Percentiles rank a stretch among this genome's conserved stretches.
phyloP scores from a whole-genome alignment of 2,888 invertebrate genomes.

The Mactromeris polynyma region DNA sequence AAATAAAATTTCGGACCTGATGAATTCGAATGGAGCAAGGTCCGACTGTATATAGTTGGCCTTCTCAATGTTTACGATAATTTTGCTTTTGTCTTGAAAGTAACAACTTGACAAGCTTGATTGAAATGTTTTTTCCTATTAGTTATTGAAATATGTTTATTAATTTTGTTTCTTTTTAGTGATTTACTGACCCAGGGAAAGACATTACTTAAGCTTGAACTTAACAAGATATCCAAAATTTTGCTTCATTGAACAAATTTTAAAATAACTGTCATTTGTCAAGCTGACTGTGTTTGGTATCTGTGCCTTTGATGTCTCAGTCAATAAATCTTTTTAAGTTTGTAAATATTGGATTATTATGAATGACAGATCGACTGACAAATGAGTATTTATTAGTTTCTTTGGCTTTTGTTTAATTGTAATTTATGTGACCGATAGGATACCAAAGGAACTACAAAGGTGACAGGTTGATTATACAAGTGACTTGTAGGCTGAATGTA shows the following conservation, averaged over 20 bases:
- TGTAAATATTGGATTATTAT: slow-evolving; percentile 4
- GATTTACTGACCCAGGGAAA: neutral
- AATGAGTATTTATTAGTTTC: slow-evolving; percentile 16
- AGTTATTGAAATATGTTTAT: neutral
- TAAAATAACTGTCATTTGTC: slow-evolving; percentile 24
- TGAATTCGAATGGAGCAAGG: too few relatives aligned
- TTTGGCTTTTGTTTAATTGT: slow-evolving; percentile 33
- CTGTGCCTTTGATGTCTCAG: neutral
- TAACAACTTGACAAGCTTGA: too few relatives aligned
- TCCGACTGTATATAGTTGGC: too few relatives aligned
- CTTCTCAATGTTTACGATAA: too few relatives aligned
- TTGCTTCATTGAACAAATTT: neutral
- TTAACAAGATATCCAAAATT: neutral
- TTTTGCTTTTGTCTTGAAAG: too few relatives aligned
- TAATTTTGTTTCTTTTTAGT: neutral
- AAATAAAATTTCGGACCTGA: too few relatives aligned
- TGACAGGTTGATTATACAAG: neutral
- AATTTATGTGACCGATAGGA: slow-evolving; percentile 27
- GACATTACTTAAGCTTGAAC: neutral
- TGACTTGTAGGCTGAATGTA: neutral
- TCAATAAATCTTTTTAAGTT: slow-evolving; percentile 35
- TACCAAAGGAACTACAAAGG: neutral
- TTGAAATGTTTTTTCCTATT: too few relatives aligned
- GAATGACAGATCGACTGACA: neutral
- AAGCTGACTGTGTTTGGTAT: slow-evolving; percentile 31